Percentiles rank a stretch among this genome's conserved stretches.
Evolutionary conservation across 2,113 vertebrate species (phyloP).

Genomic region (Synchiropus splendidus): DNA sequence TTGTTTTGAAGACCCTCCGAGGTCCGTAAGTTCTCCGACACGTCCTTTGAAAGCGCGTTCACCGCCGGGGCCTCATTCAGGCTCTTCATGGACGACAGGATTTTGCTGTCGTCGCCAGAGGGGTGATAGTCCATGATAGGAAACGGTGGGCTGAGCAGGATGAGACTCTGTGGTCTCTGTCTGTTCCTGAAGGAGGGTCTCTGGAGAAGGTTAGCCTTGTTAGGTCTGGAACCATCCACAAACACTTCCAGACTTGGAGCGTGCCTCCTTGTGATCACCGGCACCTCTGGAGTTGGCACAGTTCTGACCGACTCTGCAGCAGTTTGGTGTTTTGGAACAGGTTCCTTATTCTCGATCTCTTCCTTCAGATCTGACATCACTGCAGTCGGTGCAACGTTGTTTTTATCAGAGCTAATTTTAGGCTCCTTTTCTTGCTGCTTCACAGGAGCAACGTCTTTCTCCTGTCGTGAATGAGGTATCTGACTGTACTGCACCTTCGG

Average conservation of each 20-base stretch:
- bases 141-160: constrained; percentile 91
- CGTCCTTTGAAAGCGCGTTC: constrained; percentile 69
- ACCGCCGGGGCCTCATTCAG: constrained; percentile 69
- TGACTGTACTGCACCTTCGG: constrained; percentile 94
- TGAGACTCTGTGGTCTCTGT: constrained; percentile 93
- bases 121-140: constrained; percentile 90
- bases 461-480: constrained; percentile 77
- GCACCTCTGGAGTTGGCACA: constrained; percentile 54
- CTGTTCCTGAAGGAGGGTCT: constrained; percentile 85
- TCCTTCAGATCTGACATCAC: constrained; percentile 69
- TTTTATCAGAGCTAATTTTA: constrained; percentile 42
- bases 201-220: constrained; percentile 71
- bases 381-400: constrained; percentile 42
- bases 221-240: constrained; percentile 79
- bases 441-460: constrained; percentile 50
- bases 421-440: constrained; percentile 51
- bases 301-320: constrained; percentile 51
- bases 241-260: constrained; percentile 76
- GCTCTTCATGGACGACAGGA: constrained; percentile 81
- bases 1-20: constrained; percentile 80
- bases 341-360: constrained; percentile 70
- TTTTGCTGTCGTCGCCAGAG: constrained; percentile 74
- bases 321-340: constrained; percentile 42
- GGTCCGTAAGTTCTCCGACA: constrained; percentile 66
- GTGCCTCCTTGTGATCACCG: constrained; percentile 74